A percentile compares a stretch with the other conserved stretches of the same genome.
phyloP scores from a whole-genome alignment of 1,140 invertebrate genomes.

The Ceratina calcarata region DNA sequence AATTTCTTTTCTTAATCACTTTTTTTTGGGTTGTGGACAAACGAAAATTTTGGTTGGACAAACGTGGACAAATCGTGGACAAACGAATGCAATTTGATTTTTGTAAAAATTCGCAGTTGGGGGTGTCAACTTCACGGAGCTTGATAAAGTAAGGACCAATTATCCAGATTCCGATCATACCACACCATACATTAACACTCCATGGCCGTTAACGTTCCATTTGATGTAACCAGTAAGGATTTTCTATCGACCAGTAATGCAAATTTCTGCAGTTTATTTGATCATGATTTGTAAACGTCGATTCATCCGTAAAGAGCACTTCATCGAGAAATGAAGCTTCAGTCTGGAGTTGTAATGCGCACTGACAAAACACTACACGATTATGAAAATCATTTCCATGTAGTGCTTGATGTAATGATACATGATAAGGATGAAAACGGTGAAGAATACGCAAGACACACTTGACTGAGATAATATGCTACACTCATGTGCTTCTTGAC shows the following conservation, averaged over 20 bases:
- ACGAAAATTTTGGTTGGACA: too few relatives aligned
- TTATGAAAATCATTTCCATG: conserved; percentile 22
- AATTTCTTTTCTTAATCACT: too few relatives aligned
- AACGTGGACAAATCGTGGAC: too few relatives aligned
- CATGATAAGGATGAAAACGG: conserved; percentile 10
- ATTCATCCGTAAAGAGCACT: conserved; percentile 36
- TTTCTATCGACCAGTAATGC: conserved; percentile 52
- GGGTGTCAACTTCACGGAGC: too few relatives aligned
- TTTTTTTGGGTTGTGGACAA: too few relatives aligned
- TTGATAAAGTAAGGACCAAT: too few relatives aligned
- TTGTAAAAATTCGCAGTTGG: too few relatives aligned
- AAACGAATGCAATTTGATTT: too few relatives aligned
- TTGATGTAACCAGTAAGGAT: conserved; percentile 58
- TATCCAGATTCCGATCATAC: conserved; percentile 41
- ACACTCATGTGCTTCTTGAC: background rate
- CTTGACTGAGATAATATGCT: background rate
- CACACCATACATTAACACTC: conserved; percentile 62
- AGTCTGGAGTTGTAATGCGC: background rate
- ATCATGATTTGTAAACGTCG: conserved; percentile 53
- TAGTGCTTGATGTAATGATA: conserved; percentile 14
- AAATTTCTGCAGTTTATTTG: conserved; percentile 49
- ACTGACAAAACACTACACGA: conserved; percentile 1
- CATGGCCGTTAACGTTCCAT: conserved; percentile 55
- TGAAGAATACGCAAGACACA: conserved; percentile 25
- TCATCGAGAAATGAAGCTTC: background rate